Conservation (phyloP, 2,113 vertebrate species). For the Triplophysa siluroides region DNA sequence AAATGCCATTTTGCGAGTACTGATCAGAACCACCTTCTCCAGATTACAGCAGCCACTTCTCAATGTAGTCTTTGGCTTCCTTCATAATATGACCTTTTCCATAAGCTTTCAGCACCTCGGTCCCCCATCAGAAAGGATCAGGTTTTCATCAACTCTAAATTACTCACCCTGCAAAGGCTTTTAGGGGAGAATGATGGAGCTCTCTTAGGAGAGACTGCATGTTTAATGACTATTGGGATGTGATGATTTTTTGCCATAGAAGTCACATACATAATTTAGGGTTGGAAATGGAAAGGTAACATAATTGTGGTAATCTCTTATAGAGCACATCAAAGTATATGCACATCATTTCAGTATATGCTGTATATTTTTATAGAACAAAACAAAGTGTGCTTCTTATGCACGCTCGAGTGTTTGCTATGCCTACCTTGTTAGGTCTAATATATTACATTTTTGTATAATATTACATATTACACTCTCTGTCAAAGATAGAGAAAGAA, state of each 20-base stretch:
- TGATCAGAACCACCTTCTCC: neutral
- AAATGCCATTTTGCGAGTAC: neutral
- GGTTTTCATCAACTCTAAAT: slow-evolving; percentile 34
- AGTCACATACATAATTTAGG: neutral
- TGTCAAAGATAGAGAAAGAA: no score
- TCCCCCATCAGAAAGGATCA: slow-evolving; percentile 2
- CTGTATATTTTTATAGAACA: no score
- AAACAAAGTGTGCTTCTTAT: neutral
- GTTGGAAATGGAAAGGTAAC: slow-evolving; percentile 1
- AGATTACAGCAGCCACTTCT: neutral
- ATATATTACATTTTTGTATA: neutral
- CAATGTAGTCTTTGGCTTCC: neutral
- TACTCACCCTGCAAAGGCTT: slow-evolving; percentile 30
- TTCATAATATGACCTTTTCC: slow-evolving; percentile 29
- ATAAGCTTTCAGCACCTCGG: slow-evolving; percentile 18
- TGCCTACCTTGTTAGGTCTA: neutral
- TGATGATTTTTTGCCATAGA: neutral
- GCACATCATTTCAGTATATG: no score
- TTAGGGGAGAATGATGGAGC: slow-evolving; percentile 36
- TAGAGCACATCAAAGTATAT: slow-evolving; percentile 1
- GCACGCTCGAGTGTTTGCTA: neutral
- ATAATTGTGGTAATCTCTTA: slow-evolving; percentile 13
- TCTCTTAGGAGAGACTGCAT: slow-evolving; percentile 25
- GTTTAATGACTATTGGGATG: slow-evolving; percentile 7
- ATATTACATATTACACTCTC: neutral